phyloP scores from a whole-genome alignment of 1,140 invertebrate species.

The Bombus terrestris region DNA sequence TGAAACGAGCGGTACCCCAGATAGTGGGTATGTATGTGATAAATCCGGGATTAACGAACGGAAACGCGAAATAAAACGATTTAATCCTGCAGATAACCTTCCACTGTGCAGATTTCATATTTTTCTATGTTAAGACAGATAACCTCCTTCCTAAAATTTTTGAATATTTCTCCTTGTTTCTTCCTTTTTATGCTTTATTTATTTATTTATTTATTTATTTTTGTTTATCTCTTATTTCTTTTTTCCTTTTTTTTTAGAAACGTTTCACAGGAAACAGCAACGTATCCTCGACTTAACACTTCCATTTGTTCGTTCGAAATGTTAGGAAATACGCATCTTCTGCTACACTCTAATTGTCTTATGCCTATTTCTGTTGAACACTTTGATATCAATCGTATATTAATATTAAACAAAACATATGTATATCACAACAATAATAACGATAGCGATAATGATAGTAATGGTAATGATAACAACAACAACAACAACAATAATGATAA shows the following conservation, averaged over 20 bases:
- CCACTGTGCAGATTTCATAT: background rate
- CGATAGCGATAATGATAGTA: background rate
- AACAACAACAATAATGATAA: background rate
- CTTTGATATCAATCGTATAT: background rate
- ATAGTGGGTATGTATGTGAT: background rate
- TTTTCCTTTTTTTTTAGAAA: background rate
- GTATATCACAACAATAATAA: background rate
- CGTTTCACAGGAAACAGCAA: background rate
- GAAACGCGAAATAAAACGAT: background rate
- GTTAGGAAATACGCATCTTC: background rate
- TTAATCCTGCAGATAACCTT: background rate
- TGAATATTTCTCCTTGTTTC: background rate
- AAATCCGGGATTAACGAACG: slow-evolving; percentile 18
- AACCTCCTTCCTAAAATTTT: background rate
- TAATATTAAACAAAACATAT: background rate
- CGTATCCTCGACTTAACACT: no score
- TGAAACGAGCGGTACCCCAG: slow-evolving; percentile 15
- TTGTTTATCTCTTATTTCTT: no score
- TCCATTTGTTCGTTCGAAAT: background rate
- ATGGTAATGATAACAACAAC: background rate
- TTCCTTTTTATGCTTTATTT: no score
- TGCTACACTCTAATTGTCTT: no score
- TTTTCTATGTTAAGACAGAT: background rate
- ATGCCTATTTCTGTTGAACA: background rate
- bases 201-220: no score